Conservation (phyloP, 2,113 vertebrate genomes). For the Dicerorhinus sumatrensis region DNA sequence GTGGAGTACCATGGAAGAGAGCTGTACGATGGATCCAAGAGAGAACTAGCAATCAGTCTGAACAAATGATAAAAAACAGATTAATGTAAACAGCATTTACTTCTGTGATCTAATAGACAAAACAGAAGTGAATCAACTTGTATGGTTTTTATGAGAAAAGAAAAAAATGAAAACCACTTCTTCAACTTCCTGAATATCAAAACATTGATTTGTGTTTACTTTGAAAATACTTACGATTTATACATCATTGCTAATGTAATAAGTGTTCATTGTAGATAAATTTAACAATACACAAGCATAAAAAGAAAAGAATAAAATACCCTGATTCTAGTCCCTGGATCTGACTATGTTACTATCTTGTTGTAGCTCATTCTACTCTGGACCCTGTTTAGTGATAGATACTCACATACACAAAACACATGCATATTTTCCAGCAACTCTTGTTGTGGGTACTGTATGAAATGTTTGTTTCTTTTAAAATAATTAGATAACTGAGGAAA, state of each 20-base stretch:
- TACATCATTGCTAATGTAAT: background rate
- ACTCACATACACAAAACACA: background rate
- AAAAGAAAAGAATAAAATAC: slow-evolving; percentile 18
- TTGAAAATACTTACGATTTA: background rate
- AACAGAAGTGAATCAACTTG: background rate
- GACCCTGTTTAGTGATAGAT: background rate
- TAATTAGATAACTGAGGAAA: background rate
- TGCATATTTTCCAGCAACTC: background rate
- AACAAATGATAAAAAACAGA: background rate
- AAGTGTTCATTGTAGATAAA: background rate
- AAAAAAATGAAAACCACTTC: background rate
- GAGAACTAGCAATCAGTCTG: background rate
- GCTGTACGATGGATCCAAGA: background rate
- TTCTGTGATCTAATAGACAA: background rate
- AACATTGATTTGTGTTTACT: background rate
- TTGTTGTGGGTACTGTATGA: background rate
- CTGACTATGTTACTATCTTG: background rate
- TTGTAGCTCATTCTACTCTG: background rate
- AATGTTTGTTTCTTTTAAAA: background rate
- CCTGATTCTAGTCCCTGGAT: background rate
- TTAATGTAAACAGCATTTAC: background rate
- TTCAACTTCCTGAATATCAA: background rate
- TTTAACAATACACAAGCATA: background rate
- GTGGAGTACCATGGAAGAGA: background rate
- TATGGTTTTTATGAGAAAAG: background rate